Evolutionary conservation across 2,888 invertebrate species (phyloP).

Genomic region (Lithophane ornitopus): DNA sequence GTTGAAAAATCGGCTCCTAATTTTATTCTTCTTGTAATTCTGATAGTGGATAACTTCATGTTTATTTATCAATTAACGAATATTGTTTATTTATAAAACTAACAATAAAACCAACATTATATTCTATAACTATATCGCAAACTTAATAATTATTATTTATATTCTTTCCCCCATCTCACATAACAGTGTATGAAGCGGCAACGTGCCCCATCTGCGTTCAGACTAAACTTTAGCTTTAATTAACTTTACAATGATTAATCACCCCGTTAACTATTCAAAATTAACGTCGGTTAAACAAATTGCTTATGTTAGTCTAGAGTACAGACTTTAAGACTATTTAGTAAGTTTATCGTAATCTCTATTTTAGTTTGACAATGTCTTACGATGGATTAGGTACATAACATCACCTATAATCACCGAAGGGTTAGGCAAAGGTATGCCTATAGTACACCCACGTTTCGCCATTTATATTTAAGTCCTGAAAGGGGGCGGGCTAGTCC

Average conservation of each 20-base stretch:
- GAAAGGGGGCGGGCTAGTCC: no score
- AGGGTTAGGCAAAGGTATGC: no score
- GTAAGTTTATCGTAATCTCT: slow-evolving; percentile 50
- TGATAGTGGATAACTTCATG: no score
- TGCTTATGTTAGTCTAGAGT: slow-evolving; percentile 56
- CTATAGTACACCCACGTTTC: no score
- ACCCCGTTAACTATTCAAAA: slow-evolving; percentile 67
- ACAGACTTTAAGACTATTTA: slow-evolving; percentile 47
- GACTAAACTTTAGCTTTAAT: slow-evolving; percentile 71
- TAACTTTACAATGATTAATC: slow-evolving; percentile 76
- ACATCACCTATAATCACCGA: no score
- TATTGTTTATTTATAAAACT: no score
- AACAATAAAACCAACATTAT: no score
- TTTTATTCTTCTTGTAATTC: no score
- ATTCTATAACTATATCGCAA: background rate
- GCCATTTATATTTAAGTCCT: no score
- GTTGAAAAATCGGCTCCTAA: no score
- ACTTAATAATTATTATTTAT: background rate
- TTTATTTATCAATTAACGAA: no score
- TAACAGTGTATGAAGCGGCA: slow-evolving; percentile 14
- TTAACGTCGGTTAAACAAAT: slow-evolving; percentile 67
- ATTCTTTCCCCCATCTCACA: slow-evolving; percentile 33
- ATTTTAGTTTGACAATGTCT: slow-evolving; percentile 50
- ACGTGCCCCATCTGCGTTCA: slow-evolving; percentile 62
- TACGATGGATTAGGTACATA: slow-evolving; percentile 33